A percentile compares a stretch with the other conserved stretches of the same genome.
Conservation (phyloP, 2,797 vertebrate genomes). For the Pempheris klunzingeri region DNA sequence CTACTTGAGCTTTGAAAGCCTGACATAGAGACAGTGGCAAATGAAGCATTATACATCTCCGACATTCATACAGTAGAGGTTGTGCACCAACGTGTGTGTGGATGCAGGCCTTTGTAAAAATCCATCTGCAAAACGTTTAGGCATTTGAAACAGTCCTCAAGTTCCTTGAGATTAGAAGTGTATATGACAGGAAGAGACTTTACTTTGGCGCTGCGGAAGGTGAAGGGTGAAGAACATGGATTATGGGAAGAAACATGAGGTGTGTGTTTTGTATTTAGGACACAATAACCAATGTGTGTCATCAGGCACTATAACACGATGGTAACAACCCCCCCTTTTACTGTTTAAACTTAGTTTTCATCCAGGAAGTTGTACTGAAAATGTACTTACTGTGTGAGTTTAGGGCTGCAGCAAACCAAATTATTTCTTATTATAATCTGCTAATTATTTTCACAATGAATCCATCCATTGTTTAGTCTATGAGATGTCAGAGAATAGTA, state of each 20-base stretch:
- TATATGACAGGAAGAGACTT: background rate
- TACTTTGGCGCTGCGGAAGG: background rate
- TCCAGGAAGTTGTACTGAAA: background rate
- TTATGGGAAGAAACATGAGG: background rate
- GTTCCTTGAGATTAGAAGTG: background rate
- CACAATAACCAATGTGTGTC: background rate
- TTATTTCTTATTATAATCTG: background rate
- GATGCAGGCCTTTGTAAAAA: conserved; percentile 8
- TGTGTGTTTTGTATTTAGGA: background rate
- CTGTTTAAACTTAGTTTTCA: too few species aligned
- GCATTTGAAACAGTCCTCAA: background rate
- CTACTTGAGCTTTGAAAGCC: conserved; percentile 47
- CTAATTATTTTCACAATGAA: background rate
- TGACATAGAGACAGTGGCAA: conserved; percentile 31
- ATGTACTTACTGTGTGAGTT: background rate
- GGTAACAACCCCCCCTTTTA: too few species aligned
- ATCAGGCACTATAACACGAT: background rate
- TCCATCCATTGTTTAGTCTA: background rate
- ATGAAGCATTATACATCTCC: conserved; percentile 38
- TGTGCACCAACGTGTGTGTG: conserved; percentile 7
- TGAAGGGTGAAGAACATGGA: background rate
- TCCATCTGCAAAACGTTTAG: conserved; percentile 4
- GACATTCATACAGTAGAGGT: conserved; percentile 37
- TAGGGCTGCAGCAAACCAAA: background rate
- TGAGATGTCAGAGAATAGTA: too few species aligned